Percentiles rank a stretch among this genome's conserved stretches.
Evolutionary conservation across 2,113 vertebrate genomes (phyloP).

Genomic region (Neotoma lepida): DNA sequence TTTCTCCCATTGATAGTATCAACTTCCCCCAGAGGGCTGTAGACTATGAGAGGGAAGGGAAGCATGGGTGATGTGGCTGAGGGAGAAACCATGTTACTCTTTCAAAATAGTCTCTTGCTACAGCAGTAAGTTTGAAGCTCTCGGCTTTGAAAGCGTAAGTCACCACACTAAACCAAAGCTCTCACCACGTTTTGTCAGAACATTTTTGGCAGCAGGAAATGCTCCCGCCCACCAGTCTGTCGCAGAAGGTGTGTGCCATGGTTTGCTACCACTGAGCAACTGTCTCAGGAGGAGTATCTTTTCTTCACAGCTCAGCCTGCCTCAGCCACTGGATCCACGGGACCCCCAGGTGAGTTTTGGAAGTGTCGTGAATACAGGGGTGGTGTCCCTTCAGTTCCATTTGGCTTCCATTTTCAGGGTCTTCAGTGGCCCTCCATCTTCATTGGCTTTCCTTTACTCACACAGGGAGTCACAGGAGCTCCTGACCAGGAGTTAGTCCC

Average conservation of each 20-base stretch:
- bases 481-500: not conserved
- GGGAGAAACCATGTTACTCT: not conserved
- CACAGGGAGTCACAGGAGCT: not conserved
- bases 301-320: conserved; percentile 82
- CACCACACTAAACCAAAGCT: not conserved
- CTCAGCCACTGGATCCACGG: conserved; percentile 80
- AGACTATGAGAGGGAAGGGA: not conserved
- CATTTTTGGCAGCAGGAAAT: conserved; percentile 85
- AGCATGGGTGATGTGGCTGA: not conserved
- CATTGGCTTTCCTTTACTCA: not conserved
- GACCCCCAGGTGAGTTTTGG: conserved; percentile 79
- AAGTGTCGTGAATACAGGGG: not conserved
- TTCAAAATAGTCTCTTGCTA: not conserved
- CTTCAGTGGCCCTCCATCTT: not conserved
- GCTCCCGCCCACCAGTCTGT: conserved; percentile 82
- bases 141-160: not conserved
- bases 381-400: not conserved
- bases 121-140: not conserved
- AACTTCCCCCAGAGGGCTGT: not conserved
- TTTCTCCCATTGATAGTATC: not conserved
- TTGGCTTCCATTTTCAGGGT: not conserved
- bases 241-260: conserved; percentile 82
- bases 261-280: conserved; percentile 80
- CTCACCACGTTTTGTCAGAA: conserved; percentile 68
- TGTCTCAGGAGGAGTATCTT: conserved; percentile 72